phyloP scores from a whole-genome alignment of 2,888 invertebrate genomes.

The Plagodis dolabraria region DNA sequence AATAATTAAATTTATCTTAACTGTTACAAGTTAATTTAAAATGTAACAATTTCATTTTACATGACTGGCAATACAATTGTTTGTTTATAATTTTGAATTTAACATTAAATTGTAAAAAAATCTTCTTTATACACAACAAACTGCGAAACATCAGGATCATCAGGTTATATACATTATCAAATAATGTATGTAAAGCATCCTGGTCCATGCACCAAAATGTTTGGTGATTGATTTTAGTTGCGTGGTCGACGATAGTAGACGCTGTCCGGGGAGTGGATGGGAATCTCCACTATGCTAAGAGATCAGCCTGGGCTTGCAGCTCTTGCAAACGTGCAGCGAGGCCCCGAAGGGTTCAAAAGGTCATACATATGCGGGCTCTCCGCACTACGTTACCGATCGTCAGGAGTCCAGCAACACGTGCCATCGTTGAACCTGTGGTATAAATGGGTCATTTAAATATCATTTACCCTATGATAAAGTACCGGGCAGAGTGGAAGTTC shows the following conservation, averaged over 20 bases:
- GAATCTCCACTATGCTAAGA: slow-evolving; percentile 1
- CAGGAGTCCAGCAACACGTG: slow-evolving; percentile 94
- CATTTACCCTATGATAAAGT: too few relatives aligned
- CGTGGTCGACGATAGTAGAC: slow-evolving; percentile 1
- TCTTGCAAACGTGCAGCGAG: slow-evolving; percentile 24
- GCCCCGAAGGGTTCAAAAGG: slow-evolving; percentile 28
- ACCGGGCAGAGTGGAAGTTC: too few relatives aligned
- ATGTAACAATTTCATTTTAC: too few relatives aligned
- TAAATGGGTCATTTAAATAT: neutral
- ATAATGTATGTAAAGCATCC: neutral
- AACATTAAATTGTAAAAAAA: neutral
- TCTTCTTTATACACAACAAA: neutral
- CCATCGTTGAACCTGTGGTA: slow-evolving; percentile 93
- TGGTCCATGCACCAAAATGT: neutral
- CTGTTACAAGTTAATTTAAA: too few relatives aligned
- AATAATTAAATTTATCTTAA: too few relatives aligned
- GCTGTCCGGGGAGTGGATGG: neutral
- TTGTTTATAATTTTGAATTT: too few relatives aligned
- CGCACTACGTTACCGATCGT: slow-evolving; percentile 77
- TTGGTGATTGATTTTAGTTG: neutral
- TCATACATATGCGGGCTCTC: slow-evolving; percentile 55
- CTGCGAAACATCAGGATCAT: neutral
- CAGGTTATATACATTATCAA: too few relatives aligned
- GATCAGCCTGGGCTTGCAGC: slow-evolving; percentile 9
- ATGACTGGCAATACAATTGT: too few relatives aligned